A percentile compares a stretch with the other conserved stretches of the same genome.
These are phyloP conservation scores for Himalopsyche anomala DNA, from an alignment of 2,888 invertebrate species.

Conservation along the genomic window DNA sequence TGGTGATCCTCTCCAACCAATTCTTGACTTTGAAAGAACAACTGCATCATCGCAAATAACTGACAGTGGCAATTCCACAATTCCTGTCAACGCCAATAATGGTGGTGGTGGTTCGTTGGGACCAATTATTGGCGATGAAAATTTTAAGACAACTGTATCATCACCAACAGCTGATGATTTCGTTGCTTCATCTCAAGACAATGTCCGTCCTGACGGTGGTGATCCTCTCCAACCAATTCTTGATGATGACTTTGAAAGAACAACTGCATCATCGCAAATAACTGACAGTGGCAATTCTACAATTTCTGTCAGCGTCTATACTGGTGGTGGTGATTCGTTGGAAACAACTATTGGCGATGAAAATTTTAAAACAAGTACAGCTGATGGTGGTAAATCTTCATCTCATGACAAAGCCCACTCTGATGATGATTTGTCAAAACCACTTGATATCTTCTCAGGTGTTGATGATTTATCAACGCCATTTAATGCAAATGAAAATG, in stretches of 20 bases:
- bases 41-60: too few relatives aligned
- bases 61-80: too few relatives aligned
- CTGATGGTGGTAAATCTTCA: too few relatives aligned
- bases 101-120: background rate
- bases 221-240: background rate
- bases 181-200: background rate
- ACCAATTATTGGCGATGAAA: background rate
- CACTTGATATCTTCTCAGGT: too few relatives aligned
- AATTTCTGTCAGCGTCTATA: background rate
- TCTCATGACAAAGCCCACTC: too few relatives aligned
- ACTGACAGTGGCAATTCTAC: background rate
- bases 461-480: too few relatives aligned
- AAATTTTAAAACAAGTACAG: background rate
- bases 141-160: background rate
- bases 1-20: too few relatives aligned
- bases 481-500: too few relatives aligned
- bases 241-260: too few relatives aligned
- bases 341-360: background rate
- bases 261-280: background rate
- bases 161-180: background rate
- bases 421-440: too few relatives aligned
- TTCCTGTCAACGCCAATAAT: background rate
- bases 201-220: background rate
- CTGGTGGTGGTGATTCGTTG: background rate
- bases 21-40: too few relatives aligned